Evolutionary conservation across 1,140 invertebrate species (phyloP).

Genomic region (Drosophila ohnishii): DNA sequence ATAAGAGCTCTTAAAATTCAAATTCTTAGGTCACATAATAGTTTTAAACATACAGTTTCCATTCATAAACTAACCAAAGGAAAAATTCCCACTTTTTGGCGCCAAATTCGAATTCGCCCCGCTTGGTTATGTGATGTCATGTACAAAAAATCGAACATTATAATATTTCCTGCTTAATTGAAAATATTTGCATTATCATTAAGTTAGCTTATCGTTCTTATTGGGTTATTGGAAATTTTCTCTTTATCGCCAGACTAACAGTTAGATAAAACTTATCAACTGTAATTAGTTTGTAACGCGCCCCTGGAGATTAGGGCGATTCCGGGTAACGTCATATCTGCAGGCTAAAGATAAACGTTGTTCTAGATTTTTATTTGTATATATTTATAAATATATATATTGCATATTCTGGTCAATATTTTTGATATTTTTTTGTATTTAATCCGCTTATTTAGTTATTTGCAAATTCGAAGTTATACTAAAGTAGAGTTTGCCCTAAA

Average conservation of each 20-base stretch:
- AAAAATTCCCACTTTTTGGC: background rate
- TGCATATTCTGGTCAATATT: no score
- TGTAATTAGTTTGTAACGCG: slow-evolving; percentile 50
- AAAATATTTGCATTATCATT: slow-evolving; percentile 9
- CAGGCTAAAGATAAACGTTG: background rate
- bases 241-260: slow-evolving; percentile 16
- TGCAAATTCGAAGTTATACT: no score
- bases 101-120: slow-evolving; percentile 4
- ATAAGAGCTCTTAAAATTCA: no score
- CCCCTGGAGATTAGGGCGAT: background rate
- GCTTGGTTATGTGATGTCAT: no score
- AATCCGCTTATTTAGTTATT: no score
- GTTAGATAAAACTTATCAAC: slow-evolving; percentile 33
- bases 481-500: background rate
- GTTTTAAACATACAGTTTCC: background rate
- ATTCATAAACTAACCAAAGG: background rate
- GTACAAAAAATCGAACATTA: background rate
- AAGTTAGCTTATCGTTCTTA: slow-evolving; percentile 6
- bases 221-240: slow-evolving; percentile 1
- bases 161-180: slow-evolving; percentile 2
- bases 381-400: no score
- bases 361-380: background rate
- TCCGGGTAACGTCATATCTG: background rate
- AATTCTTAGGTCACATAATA: background rate
- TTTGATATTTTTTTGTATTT: no score